Conservation (phyloP, 2,113 vertebrate species). For the Heterotilapia buettikoferi region DNA sequence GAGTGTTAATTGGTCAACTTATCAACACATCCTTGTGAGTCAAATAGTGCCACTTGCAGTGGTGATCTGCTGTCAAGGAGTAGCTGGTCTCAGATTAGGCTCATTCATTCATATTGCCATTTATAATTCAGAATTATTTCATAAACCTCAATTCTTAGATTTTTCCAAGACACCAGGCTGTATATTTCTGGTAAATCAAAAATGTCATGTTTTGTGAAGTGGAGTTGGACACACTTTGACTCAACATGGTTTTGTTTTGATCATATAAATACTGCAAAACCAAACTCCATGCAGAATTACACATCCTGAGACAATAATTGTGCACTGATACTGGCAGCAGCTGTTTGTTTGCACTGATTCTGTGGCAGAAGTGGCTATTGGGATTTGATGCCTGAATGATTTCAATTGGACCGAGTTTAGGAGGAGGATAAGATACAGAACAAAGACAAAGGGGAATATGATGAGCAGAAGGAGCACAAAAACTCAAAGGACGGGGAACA, state of each 20-base stretch:
- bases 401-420: background rate
- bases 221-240: background rate
- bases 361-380: background rate
- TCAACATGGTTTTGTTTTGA: background rate
- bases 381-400: background rate
- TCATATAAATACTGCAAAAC: background rate
- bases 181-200: background rate
- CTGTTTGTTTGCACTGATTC: conserved; percentile 16
- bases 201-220: background rate
- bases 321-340: background rate
- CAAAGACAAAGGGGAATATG: background rate
- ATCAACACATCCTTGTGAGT: conserved; percentile 20
- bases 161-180: background rate
- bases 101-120: background rate
- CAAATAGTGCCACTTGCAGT: background rate
- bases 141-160: background rate
- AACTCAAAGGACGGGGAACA: background rate
- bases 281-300: background rate
- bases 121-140: background rate
- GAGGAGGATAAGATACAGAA: background rate
- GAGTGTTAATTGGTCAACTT: conserved; percentile 19
- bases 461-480: background rate
- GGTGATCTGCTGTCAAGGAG: background rate
- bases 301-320: background rate
- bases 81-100: background rate